phyloP scores from a whole-genome alignment of 1,140 invertebrate species.

The Cydia amplana region DNA sequence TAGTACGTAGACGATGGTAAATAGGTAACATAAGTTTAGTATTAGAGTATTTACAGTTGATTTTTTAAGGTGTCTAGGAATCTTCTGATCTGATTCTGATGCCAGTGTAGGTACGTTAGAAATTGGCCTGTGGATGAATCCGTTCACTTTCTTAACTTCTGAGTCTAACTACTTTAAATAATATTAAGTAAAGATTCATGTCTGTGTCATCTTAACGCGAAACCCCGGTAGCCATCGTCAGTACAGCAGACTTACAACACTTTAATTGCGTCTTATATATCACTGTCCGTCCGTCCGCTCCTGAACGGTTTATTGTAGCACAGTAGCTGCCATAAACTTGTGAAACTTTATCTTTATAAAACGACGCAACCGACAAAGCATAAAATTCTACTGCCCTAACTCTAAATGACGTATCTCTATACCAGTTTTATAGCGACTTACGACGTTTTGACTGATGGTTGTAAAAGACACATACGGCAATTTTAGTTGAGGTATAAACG shows the following conservation, averaged over 20 bases:
- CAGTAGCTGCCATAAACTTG: conserved; percentile 70
- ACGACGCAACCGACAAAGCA: not conserved
- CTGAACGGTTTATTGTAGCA: conserved; percentile 59
- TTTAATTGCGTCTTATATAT: conserved; percentile 71
- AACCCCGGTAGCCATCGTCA: conserved; percentile 67
- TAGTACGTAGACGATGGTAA: no score
- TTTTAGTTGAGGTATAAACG: conserved; percentile 43
- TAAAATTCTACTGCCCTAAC: not conserved
- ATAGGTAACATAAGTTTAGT: no score
- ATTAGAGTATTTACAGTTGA: no score
- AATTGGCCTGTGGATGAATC: no score
- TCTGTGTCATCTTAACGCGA: conserved; percentile 23
- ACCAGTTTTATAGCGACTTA: not conserved
- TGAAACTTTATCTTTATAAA: conserved; percentile 52
- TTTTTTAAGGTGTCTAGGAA: no score
- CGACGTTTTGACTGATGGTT: not conserved
- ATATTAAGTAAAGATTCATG: not conserved
- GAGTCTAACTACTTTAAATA: no score
- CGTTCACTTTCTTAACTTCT: no score
- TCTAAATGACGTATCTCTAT: not conserved
- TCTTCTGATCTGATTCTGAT: no score
- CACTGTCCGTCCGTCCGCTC: conserved; percentile 48
- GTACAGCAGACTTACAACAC: conserved; percentile 63
- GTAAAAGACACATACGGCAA: conserved; percentile 8
- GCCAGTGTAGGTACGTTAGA: no score